Evolutionary conservation across 2,888 invertebrate species (phyloP).

Genomic region (Pterostichus niger): DNA sequence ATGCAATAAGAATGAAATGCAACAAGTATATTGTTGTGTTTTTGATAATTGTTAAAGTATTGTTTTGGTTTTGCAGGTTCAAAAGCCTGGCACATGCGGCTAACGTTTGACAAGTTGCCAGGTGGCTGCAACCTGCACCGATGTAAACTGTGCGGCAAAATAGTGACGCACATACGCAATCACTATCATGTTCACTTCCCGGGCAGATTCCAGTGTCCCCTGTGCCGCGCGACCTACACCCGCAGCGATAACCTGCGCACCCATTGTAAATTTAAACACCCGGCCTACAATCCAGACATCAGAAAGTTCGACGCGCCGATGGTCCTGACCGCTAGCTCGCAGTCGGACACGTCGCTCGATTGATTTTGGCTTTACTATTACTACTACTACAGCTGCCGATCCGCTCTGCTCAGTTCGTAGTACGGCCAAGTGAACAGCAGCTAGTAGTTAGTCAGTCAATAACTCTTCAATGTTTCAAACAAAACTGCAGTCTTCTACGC

Average conservation of each 20-base stretch:
- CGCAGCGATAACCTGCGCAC: slow-evolving; percentile 95
- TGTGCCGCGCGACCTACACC: slow-evolving; percentile 94
- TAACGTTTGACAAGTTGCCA: slow-evolving; percentile 95
- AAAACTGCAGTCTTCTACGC: slow-evolving; percentile 5
- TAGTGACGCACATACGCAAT: slow-evolving; percentile 96
- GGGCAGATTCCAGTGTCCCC: slow-evolving; percentile 94
- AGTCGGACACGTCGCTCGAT: slow-evolving; percentile 75
- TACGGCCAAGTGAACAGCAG: slow-evolving; percentile 6
- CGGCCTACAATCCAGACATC: slow-evolving; percentile 91
- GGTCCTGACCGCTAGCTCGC: slow-evolving; percentile 68
- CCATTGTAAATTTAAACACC: slow-evolving; percentile 96
- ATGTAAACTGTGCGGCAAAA: slow-evolving; percentile 96
- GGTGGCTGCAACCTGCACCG: slow-evolving; percentile 96
- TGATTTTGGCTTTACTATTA: slow-evolving; percentile 77
- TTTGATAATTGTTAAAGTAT: slow-evolving; percentile 56
- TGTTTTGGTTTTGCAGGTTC: slow-evolving; percentile 90
- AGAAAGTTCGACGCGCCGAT: slow-evolving; percentile 85
- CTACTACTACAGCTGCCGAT: slow-evolving; percentile 74
- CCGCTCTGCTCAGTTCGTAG: slow-evolving; percentile 38
- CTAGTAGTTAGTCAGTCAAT: slow-evolving; percentile 2
- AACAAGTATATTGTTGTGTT: slow-evolving; percentile 32
- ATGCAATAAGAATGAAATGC: slow-evolving; percentile 23
- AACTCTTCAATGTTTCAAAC: slow-evolving; percentile 9
- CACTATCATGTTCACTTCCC: slow-evolving; percentile 97
- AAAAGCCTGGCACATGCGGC: slow-evolving; percentile 97